These are phyloP conservation scores for Odontamblyopus rebecca DNA, from an alignment of 2,797 vertebrate species.

Conservation along the genomic window DNA sequence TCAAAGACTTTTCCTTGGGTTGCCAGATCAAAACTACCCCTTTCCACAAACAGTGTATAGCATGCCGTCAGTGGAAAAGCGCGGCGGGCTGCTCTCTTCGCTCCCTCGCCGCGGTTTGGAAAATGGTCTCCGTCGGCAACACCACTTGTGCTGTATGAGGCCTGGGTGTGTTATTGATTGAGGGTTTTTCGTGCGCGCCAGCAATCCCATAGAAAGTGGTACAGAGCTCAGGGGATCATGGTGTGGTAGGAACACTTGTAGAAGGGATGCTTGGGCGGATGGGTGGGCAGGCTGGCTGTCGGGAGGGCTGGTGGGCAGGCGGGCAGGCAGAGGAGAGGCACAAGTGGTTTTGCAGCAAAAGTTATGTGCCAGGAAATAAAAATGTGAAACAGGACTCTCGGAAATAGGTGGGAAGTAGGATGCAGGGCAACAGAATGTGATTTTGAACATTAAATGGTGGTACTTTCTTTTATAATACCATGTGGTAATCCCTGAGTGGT, in stretches of 20 bases:
- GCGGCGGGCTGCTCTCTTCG: constrained; percentile 15
- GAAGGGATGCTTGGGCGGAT: constrained; percentile 6
- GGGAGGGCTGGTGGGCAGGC: constrained; percentile 13
- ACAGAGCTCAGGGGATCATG: constrained; percentile 21
- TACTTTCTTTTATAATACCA: no score
- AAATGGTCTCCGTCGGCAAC: constrained; percentile 44
- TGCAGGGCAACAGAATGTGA: no score
- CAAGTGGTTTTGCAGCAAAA: background rate
- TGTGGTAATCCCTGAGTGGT: no score
- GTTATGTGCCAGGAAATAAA: background rate
- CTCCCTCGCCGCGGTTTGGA: constrained; percentile 33
- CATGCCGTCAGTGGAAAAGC: constrained; percentile 16
- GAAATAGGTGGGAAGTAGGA: background rate
- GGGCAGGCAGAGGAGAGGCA: background rate
- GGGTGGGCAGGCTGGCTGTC: constrained; percentile 10
- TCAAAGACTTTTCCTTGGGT: constrained; percentile 38
- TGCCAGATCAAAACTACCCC: constrained; percentile 28
- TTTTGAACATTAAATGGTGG: no score
- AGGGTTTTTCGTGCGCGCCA: constrained; percentile 40
- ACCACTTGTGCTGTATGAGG: constrained; percentile 30
- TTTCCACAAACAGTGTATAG: constrained; percentile 32
- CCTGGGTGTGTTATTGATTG: constrained; percentile 57
- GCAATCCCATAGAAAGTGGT: constrained; percentile 42
- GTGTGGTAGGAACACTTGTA: constrained; percentile 17
- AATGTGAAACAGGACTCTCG: background rate